Conservation (phyloP, 1,140 invertebrate species). For the Steinernema feltiae region DNA sequence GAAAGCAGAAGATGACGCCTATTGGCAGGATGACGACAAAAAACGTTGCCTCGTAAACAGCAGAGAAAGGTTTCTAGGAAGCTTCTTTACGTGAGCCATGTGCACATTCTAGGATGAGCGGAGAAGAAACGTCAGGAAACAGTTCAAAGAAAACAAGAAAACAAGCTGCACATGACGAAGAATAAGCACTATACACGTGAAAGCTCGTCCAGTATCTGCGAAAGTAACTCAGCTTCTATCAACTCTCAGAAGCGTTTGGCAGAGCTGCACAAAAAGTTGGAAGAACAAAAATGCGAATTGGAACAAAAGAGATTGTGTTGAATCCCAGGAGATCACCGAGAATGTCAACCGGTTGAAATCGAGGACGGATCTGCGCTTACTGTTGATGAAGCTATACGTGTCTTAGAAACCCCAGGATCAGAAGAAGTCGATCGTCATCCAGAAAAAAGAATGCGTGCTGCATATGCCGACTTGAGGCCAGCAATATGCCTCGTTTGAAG, state of each 20-base stretch:
- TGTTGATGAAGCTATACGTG: conserved; percentile 79
- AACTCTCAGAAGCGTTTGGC: conserved; percentile 27
- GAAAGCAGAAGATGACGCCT: conserved; percentile 74
- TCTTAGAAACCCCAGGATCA: conserved; percentile 68
- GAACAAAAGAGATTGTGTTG: conserved; percentile 60
- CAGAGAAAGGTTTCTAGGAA: conserved; percentile 70
- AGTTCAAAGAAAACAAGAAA: conserved; percentile 78
- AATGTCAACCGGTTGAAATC: conserved; percentile 80
- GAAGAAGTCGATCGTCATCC: conserved; percentile 69
- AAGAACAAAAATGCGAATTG: conserved; percentile 34
- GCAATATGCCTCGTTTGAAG: conserved; percentile 77
- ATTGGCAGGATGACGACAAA: conserved; percentile 93
- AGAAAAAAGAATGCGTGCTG: conserved; percentile 86
- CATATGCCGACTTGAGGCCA: conserved; percentile 80
- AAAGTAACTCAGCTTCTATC: conserved; percentile 70
- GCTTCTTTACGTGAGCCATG: conserved; percentile 15
- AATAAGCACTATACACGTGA: conserved; percentile 65
- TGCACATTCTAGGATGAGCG: conserved; percentile 70
- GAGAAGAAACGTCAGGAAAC: conserved; percentile 79
- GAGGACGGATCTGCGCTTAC: conserved; percentile 79
- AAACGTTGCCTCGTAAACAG: conserved; percentile 75
- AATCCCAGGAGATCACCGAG: conserved; percentile 62
- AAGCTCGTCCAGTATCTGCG: conserved; percentile 65
- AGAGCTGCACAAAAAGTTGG: conserved; percentile 23
- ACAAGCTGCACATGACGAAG: conserved; percentile 79